A percentile compares a stretch with the other conserved stretches of the same genome.
These are phyloP conservation scores for Cyprinodon diabolis DNA, from an alignment of 2,797 vertebrate species.

Conservation along the genomic window DNA sequence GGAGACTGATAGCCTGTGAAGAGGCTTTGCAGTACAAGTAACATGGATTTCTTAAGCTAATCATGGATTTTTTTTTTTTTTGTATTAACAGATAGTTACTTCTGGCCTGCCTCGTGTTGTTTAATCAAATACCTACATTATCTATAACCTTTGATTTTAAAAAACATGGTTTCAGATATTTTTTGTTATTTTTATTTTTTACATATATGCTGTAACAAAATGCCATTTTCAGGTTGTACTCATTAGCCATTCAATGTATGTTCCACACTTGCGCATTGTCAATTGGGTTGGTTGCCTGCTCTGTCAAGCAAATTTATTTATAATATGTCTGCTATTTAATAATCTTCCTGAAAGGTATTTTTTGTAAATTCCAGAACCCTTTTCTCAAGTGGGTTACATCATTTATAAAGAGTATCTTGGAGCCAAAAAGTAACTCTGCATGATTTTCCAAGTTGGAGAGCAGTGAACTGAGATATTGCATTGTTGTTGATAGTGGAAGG, in stretches of 20 bases:
- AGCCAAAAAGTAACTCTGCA: background rate
- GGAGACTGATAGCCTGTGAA: background rate
- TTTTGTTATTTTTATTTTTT: no score
- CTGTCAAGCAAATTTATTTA: background rate
- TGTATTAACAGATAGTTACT: background rate
- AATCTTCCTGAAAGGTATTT: background rate
- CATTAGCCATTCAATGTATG: no score
- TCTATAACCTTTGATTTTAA: background rate
- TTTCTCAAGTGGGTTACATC: slow-evolving; percentile 1
- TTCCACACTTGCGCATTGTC: background rate
- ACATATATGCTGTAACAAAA: no score
- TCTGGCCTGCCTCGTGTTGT: background rate
- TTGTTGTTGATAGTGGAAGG: no score
- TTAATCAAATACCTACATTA: background rate
- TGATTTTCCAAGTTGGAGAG: no score
- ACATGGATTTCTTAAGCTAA: background rate
- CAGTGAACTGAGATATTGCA: no score
- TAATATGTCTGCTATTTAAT: background rate
- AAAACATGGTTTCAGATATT: background rate
- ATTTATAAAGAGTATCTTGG: background rate
- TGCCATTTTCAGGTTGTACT: no score
- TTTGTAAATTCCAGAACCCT: background rate
- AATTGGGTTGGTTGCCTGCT: background rate
- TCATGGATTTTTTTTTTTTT: background rate
- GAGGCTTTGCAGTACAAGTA: background rate